Conservation (phyloP, 2,888 invertebrate genomes). For the Merodon equestris region DNA sequence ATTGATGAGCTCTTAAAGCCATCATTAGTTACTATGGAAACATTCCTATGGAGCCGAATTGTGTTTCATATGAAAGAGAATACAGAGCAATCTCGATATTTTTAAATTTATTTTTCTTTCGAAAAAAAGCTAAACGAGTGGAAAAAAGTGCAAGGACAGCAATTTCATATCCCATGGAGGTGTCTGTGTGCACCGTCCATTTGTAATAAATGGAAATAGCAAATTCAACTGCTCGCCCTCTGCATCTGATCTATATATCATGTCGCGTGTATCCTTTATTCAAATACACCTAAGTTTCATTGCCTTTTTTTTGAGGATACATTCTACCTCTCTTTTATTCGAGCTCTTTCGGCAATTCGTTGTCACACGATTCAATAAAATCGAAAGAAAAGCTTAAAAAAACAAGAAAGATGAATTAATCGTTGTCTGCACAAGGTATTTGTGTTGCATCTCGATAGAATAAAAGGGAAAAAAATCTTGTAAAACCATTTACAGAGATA, state of each 20-base stretch:
- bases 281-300: constrained; percentile 25
- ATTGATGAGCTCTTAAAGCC: too few relatives aligned
- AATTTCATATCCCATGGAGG: too few relatives aligned
- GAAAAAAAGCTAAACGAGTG: too few relatives aligned
- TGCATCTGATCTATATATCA: constrained; percentile 20
- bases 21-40: too few relatives aligned
- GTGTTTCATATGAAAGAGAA: too few relatives aligned
- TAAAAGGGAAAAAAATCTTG: constrained; percentile 1
- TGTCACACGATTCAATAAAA: constrained; percentile 24
- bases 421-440: constrained; percentile 18
- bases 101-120: too few relatives aligned
- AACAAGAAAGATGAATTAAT: constrained; percentile 12
- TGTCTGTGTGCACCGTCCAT: too few relatives aligned
- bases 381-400: constrained; percentile 44
- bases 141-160: too few relatives aligned
- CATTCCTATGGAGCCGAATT: too few relatives aligned
- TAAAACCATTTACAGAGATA: constrained; percentile 47
- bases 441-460: constrained; percentile 16
- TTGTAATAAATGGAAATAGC: too few relatives aligned
- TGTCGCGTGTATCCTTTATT: constrained; percentile 37
- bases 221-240: too few relatives aligned
- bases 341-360: constrained; percentile 29
- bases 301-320: background rate
- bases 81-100: too few relatives aligned
- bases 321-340: constrained; percentile 24